These are phyloP conservation scores for Arctia plantaginis DNA, from an alignment of 2,888 invertebrate species.

Conservation along the genomic window DNA sequence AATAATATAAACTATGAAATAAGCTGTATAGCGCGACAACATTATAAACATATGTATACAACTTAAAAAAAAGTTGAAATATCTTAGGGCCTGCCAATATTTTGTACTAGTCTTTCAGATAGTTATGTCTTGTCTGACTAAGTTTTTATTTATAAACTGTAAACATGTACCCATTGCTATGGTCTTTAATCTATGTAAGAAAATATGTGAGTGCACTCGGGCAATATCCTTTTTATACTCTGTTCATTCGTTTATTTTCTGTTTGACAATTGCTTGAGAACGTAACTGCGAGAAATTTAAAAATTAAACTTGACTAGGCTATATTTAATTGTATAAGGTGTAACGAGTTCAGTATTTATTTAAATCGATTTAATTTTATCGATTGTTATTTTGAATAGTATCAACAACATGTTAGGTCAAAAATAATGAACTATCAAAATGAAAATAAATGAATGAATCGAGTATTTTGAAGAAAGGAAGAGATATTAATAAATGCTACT, in stretches of 20 bases:
- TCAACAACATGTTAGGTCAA: too few species aligned
- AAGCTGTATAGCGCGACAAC: neutral
- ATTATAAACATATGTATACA: neutral
- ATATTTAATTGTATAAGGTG: too few species aligned
- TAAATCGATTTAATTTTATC: too few species aligned
- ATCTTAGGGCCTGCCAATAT: neutral
- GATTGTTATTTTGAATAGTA: too few species aligned
- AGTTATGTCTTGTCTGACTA: neutral
- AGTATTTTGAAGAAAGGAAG: neutral
- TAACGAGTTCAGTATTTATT: too few species aligned
- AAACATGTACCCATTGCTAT: neutral
- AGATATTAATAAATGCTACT: neutral
- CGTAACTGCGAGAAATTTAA: too few species aligned
- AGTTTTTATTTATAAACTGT: neutral
- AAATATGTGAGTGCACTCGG: neutral
- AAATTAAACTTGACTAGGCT: too few species aligned
- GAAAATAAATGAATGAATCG: neutral
- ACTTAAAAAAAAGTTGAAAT: neutral
- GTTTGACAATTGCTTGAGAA: too few species aligned
- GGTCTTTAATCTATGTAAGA: neutral
- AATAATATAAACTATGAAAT: neutral
- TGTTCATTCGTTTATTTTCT: too few species aligned
- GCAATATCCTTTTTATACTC: too few species aligned
- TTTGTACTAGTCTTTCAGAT: too few species aligned
- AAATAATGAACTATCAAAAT: too few species aligned